phyloP scores from a whole-genome alignment of 2,113 vertebrate genomes.

The Pedionomus torquatus region DNA sequence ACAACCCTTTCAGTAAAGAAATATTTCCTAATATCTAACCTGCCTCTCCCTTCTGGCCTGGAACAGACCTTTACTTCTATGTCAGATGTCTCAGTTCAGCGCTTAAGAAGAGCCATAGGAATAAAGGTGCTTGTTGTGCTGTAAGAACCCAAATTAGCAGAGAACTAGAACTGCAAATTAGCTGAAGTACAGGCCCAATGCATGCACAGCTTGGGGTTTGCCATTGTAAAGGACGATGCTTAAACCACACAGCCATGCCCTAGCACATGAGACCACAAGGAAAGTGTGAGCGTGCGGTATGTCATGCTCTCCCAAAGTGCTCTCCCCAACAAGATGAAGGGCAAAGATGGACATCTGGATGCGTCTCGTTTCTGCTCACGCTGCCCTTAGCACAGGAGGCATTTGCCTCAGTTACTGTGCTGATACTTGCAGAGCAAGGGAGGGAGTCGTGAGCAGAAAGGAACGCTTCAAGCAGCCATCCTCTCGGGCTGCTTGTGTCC shows the following conservation, averaged over 20 bases:
- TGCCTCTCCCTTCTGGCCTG: not conserved
- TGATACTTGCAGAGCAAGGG: not conserved
- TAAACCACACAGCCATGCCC: not conserved
- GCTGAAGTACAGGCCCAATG: too few species aligned
- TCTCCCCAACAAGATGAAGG: not conserved
- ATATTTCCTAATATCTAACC: too few species aligned
- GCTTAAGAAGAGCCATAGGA: not conserved
- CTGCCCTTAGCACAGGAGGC: not conserved
- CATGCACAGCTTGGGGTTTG: not conserved
- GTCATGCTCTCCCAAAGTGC: not conserved
- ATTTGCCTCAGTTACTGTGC: not conserved
- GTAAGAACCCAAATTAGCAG: not conserved
- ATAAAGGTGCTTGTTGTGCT: too few species aligned
- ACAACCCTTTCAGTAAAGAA: too few species aligned
- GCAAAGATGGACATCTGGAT: not conserved
- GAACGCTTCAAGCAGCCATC: not conserved
- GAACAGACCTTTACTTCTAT: not conserved
- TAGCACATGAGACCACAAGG: too few species aligned
- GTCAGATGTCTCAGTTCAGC: rapidly evolving
- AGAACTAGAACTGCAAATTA: not conserved
- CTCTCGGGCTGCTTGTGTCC: not conserved
- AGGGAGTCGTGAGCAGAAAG: not conserved
- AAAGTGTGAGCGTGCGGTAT: not conserved
- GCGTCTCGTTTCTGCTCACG: not conserved
- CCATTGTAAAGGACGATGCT: not conserved